These are phyloP conservation scores for Drosophila fulvimacula DNA, from an alignment of 2,888 invertebrate genomes.

Conservation along the genomic window DNA sequence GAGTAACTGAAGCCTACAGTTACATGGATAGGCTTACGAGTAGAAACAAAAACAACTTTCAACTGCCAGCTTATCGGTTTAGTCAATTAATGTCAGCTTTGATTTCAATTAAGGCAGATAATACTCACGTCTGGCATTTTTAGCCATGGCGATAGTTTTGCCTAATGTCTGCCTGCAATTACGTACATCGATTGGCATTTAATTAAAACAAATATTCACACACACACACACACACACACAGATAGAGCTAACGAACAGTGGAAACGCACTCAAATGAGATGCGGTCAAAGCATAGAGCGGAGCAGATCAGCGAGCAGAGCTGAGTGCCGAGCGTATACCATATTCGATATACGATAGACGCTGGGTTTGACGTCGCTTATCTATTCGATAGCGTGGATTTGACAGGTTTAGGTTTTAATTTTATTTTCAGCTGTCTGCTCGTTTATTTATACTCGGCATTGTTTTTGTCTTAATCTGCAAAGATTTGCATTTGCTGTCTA, in stretches of 20 bases:
- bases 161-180: conserved; percentile 71
- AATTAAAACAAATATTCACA: conserved; percentile 72
- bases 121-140: conserved; percentile 58
- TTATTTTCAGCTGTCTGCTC: conserved; percentile 45
- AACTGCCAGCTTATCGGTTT: conserved; percentile 54
- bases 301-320: neutral
- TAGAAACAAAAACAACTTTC: conserved; percentile 51
- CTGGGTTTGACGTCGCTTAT: conserved; percentile 51
- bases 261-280: conserved; percentile 30
- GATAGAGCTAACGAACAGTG: conserved; percentile 18
- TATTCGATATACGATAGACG: conserved; percentile 44
- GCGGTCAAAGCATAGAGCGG: conserved; percentile 6
- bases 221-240: conserved; percentile 33
- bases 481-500: conserved; percentile 77
- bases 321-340: conserved; percentile 1
- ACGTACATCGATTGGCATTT: conserved; percentile 73
- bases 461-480: conserved; percentile 72
- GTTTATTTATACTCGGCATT: conserved; percentile 55
- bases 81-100: conserved; percentile 74
- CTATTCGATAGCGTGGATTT: conserved; percentile 67
- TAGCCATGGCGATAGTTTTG: conserved; percentile 43
- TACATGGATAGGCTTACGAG: neutral
- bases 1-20: conserved; percentile 28
- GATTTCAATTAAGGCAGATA: conserved; percentile 71
- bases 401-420: conserved; percentile 73